phyloP scores from a whole-genome alignment of 23 tunicate genomes.

The Pegea sp. region DNA sequence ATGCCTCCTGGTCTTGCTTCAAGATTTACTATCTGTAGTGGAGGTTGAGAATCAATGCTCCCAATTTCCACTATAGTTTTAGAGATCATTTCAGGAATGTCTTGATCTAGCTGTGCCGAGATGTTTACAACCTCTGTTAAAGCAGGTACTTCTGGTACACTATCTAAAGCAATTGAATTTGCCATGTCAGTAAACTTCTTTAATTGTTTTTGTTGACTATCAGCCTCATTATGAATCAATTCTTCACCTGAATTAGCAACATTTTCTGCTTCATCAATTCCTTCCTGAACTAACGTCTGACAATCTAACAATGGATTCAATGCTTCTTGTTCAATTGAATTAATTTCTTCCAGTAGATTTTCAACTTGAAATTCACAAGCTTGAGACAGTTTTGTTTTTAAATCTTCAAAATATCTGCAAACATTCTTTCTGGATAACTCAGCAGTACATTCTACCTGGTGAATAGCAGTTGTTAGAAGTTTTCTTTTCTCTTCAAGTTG shows the following conservation, averaged over 20 bases:
- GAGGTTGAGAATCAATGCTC: conserved; percentile 18
- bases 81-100: conserved; percentile 11
- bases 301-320: conserved; percentile 59
- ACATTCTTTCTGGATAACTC: conserved; percentile 25
- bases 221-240: conserved; percentile 24
- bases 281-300: conserved; percentile 28
- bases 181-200: conserved; percentile 42
- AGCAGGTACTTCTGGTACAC: conserved; percentile 78
- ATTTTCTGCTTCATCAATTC: conserved; percentile 43
- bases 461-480: conserved; percentile 25
- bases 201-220: conserved; percentile 14
- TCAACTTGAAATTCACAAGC: background rate
- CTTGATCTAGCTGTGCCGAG: conserved; percentile 17
- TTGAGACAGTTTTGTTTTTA: conserved; percentile 18
- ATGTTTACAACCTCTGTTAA: conserved; percentile 56
- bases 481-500: conserved; percentile 57
- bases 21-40: conserved; percentile 45
- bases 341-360: conserved; percentile 13
- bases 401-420: conserved; percentile 12
- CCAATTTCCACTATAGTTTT: conserved; percentile 13
- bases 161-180: conserved; percentile 21
- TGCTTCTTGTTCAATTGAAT: conserved; percentile 25
- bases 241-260: conserved; percentile 58
- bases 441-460: conserved; percentile 43
- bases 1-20: conserved; percentile 71